Conservation (phyloP, 1,140 invertebrate species). For the Panagrolaimus sp. region DNA sequence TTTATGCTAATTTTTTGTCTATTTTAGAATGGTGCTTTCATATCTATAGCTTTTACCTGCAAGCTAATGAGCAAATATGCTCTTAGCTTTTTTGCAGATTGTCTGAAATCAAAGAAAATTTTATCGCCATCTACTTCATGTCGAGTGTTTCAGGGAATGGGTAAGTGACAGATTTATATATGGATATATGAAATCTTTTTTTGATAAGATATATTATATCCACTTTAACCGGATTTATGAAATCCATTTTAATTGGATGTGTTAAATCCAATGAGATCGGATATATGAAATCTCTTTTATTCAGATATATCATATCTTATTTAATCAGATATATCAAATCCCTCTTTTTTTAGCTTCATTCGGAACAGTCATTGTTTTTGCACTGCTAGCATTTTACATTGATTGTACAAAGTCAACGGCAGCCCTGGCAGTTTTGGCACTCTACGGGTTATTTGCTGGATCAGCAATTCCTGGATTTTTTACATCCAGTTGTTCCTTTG, state of each 20-base stretch:
- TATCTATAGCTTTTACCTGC: not conserved
- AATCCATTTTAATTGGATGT: too few relatives aligned
- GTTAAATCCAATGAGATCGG: too few relatives aligned
- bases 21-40: slow-evolving; percentile 7
- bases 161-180: too few relatives aligned
- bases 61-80: not conserved
- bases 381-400: slow-evolving; percentile 1
- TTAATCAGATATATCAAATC: too few relatives aligned
- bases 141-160: not conserved
- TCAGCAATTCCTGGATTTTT: not conserved
- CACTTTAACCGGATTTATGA: too few relatives aligned
- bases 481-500: not conserved
- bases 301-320: too few relatives aligned
- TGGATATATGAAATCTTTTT: too few relatives aligned
- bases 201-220: too few relatives aligned
- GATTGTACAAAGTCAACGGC: not conserved
- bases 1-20: too few relatives aligned
- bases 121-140: not conserved
- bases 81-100: not conserved
- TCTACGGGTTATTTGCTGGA: not conserved
- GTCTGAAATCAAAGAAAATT: not conserved
- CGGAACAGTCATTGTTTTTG: not conserved
- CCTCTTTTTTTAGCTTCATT: not conserved
- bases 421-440: not conserved
- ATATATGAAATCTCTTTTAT: too few relatives aligned